Evolutionary conservation across 2,888 invertebrate genomes (phyloP), one percentile per base, ranked within the genome.

Genomic region (Protophormia terraenovae): DNA sequence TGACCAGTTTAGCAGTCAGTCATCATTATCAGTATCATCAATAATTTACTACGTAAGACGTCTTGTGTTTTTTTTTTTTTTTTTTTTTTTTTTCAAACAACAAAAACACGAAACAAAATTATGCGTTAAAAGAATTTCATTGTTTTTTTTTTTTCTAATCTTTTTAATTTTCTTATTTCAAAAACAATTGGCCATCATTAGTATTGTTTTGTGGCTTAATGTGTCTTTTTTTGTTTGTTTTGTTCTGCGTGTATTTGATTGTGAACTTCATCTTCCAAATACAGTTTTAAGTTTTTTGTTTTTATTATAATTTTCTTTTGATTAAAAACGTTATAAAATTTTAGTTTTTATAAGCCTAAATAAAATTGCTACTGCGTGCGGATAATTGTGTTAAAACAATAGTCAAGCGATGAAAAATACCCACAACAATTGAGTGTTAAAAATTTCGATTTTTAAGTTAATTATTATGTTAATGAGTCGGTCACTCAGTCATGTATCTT

Each of bases 131-230:
- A 72, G 16, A 53, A 19, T 76, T 66, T 53, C 16, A 24, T 78
- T 53, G 29, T 71, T 64, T 50, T 22, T 19, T 62, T 62, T 62
- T 22, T 38, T 38, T 64, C n/a, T 24, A 27, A 16, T 32, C 4
- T n/a, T 12, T 35, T 32, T 41, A 35, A 50, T 62, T 41, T 41
- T 38, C 50, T n/a, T 24, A 22, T 16, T 58, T 27, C 27, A 35
- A 53, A 27, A 62, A 71, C 45, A 72, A 79, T 58, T 47, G 66
- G n/a, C 47, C 35, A 45, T 66, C 73, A 80, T 80, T 80, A 67
- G 64, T 53, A 45, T 64, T 64, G 41, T 72, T 19, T 64, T 27
- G 8, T 24, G n/a, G 32, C 8, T 32, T 77, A 66, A 66, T 64
- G 38, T 4, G 14, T 29, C 0, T 22, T 19, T 66, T 35, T 53